phyloP scores from a whole-genome alignment of 2,888 invertebrate genomes.

The Drosophila acutilabella region DNA sequence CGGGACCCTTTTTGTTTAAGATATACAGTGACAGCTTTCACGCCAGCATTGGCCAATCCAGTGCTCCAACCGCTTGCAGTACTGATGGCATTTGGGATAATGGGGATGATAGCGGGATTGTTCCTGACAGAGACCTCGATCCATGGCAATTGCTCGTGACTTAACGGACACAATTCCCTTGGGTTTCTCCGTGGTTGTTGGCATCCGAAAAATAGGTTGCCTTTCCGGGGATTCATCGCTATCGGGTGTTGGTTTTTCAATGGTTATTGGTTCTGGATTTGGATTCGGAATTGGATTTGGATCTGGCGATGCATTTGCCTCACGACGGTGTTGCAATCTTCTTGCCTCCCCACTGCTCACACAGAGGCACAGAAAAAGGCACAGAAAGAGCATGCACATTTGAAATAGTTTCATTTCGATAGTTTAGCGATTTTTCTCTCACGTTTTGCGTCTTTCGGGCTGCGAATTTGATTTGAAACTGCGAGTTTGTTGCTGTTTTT shows the following conservation, averaged over 20 bases:
- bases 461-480: constrained; percentile 39
- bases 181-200: constrained; percentile 35
- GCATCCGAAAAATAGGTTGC: constrained; percentile 27
- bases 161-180: constrained; percentile 76
- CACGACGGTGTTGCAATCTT: constrained; percentile 31
- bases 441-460: constrained; percentile 40
- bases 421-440: constrained; percentile 1
- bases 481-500: constrained; percentile 3
- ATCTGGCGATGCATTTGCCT: constrained; percentile 37
- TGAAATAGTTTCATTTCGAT: constrained; percentile 11
- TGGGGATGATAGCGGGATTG: constrained; percentile 81
- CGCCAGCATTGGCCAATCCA: constrained; percentile 83
- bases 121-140: constrained; percentile 75
- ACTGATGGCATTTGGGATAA: constrained; percentile 80
- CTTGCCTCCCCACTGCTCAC: neutral
- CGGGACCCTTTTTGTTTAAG: constrained; percentile 47
- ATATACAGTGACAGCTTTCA: constrained; percentile 82
- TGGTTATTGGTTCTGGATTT: too few species aligned
- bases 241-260: too few species aligned
- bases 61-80: constrained; percentile 80
- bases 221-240: constrained; percentile 18
- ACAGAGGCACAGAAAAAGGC: constrained; percentile 26
- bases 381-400: constrained; percentile 17
- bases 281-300: neutral
- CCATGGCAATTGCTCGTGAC: constrained; percentile 79